Base-by-base conservation (phyloP, 2,797 vertebrate genomes). In the Sebastes trivittatus region DNA sequence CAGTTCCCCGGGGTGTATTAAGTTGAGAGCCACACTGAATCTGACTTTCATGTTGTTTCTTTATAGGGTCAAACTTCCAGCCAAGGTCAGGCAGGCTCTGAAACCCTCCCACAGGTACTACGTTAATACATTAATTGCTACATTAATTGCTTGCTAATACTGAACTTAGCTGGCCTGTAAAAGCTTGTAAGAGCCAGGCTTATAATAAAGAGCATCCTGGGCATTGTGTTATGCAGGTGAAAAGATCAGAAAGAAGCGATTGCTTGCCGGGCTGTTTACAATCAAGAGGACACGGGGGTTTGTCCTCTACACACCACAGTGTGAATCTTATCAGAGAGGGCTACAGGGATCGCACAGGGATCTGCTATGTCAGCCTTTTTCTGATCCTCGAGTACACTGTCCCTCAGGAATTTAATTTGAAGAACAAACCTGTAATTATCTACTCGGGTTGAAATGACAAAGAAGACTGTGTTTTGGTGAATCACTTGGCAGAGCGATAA, bases 361-460 rank as follows among this genome's bases (percentile, higher is more conserved):
- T 91, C 77, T 88, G 86, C 89, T 63, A 16, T 3, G 59, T 92
- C 88, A 89, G 90, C 90, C 75, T 27, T 88, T 88, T 86, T 83
- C 77, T 65, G 38, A 72, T 77, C 75, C 86, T 59, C 38, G 2
- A 72, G 36, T 20, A 66, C 6, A 2, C 65, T 18, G 25, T 74
- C 76, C 69, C 68, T 73, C 0, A 2, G 73, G 72, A 83, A 70
- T 82, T 83, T 81, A 69, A 86, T 90, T 88, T 78, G 27, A 46
- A 89, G 82, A 90, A 88, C 78, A 89, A 87, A 92, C 75, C 77
- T 80, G 85, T 81, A 90, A 92, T 90, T 88, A 87, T 88, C 80
- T 86, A 3, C 69, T 71, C 8, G 1, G 38, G 75, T 58, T 82
- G 71, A 66, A 68, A 75, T 64, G 62, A 80, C 69, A 75, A 77